Percentiles rank a stretch among this genome's conserved stretches.
Evolutionary conservation across 2,113 vertebrate species (phyloP).

Genomic region (Boleophthalmus pectinirostris): DNA sequence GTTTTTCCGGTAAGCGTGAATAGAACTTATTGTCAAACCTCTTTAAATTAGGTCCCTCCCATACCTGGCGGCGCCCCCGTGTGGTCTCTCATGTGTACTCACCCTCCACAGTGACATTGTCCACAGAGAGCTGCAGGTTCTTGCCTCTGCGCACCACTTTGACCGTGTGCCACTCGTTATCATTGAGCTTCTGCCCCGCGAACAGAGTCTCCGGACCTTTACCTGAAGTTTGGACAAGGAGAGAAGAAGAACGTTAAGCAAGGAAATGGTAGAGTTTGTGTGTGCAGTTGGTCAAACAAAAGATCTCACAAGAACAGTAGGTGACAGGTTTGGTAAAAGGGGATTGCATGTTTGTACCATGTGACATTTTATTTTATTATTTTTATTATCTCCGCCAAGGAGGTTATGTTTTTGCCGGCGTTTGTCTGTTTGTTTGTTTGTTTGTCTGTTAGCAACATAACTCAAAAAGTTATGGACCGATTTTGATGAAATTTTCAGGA

Average conservation of each 20-base stretch:
- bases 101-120: conserved; percentile 93
- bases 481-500: too few relatives aligned
- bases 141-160: conserved; percentile 87
- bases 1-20: too few relatives aligned
- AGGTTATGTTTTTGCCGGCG: too few relatives aligned
- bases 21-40: too few relatives aligned
- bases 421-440: too few relatives aligned
- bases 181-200: conserved; percentile 92
- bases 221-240: conserved; percentile 71
- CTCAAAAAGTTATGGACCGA: too few relatives aligned
- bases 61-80: too few relatives aligned
- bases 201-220: conserved; percentile 90
- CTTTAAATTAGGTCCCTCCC: too few relatives aligned
- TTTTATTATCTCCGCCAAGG: too few relatives aligned
- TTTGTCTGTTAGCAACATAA: too few relatives aligned
- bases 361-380: background rate
- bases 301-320: conserved; percentile 19
- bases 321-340: conserved; percentile 43
- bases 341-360: conserved; percentile 49
- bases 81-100: conserved; percentile 9
- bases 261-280: conserved; percentile 19
- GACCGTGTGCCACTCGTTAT: conserved; percentile 93
- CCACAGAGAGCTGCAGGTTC: conserved; percentile 90
- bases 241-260: conserved; percentile 52
- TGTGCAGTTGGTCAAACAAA: conserved; percentile 3